phyloP scores from a whole-genome alignment of 2,888 invertebrate species.

The Plebejus melissa region DNA sequence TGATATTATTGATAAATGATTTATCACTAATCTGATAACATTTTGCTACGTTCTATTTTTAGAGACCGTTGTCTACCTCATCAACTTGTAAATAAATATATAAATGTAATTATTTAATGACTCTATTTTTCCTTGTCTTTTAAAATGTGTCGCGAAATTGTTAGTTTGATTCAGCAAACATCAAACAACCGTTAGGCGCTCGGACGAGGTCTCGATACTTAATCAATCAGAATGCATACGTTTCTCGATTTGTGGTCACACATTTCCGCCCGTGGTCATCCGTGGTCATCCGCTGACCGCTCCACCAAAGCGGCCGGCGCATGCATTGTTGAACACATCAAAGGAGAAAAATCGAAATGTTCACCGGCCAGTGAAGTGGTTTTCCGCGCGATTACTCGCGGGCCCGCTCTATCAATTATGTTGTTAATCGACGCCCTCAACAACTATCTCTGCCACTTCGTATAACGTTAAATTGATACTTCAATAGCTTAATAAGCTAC shows the following conservation, averaged over 20 bases:
- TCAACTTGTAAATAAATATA: not conserved
- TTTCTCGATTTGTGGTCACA: conserved; percentile 32
- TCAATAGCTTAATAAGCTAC: not conserved
- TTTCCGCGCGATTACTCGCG: conserved; percentile 71
- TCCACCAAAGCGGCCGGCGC: conserved; percentile 54
- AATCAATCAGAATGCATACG: conserved; percentile 22
- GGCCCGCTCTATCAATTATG: conserved; percentile 65
- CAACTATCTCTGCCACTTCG: conserved; percentile 18
- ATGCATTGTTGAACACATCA: conserved; percentile 78
- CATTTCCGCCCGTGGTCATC: conserved; percentile 31
- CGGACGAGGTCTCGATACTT: conserved; percentile 6
- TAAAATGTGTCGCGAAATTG: not conserved
- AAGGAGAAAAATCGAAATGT: conserved; percentile 78
- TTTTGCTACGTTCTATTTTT: not conserved
- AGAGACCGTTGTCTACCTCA: not conserved
- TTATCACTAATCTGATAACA: not conserved
- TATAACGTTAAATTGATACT: conserved; percentile 2
- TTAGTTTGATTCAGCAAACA: not conserved
- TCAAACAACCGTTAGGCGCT: conserved; percentile 2
- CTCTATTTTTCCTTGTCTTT: not conserved
- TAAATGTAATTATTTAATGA: not conserved
- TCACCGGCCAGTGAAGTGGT: conserved; percentile 70
- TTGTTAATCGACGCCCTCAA: conserved; percentile 37
- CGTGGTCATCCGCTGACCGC: conserved; percentile 39
- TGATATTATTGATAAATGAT: not conserved